Base-by-base conservation (phyloP, 1,140 invertebrate genomes). In the Scaptodrosophila lebanonensis region DNA sequence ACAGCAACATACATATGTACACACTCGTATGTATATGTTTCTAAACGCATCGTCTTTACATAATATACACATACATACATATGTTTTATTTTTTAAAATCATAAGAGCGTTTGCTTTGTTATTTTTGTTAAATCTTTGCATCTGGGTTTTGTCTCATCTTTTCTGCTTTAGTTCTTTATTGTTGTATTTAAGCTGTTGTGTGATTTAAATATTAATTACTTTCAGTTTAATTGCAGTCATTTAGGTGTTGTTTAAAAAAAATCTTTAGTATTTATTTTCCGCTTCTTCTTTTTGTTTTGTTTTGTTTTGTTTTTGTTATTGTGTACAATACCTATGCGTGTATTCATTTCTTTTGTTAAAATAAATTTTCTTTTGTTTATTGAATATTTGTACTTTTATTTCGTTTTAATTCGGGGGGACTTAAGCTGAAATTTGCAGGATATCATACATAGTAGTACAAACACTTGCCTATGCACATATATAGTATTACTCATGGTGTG, bases 351-450 rank as follows among this genome's bases (percentile, higher is more conserved):
- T 22, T 35, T 49, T 60, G 22, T 59, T 53, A 29, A 25, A 29
- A 12, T 22, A 36, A 12, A 33, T 53, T 7, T 62, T 63, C 16
- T 49, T 47, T 3, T 57, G 27, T 65, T 71, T 65, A 67, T 58
- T 72, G 70, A 83, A 82, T 79, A 84, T 84, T 84, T 84, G 82
- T 84, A 84, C 82, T 84, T 83, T 75, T 84, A 71, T 84, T 84
- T 72, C 63, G 66, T 62, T 61, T 66, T 68, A 61, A 69, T 69
- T 84, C 71, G 76, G 70, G 76, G 76, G 77, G 76, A 64, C 59
- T 59, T 56, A 79, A 73, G 73, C 75, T 66, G 68, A 75, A 60
- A 39, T 38, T 68, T 35, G 59, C 36, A 73, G 54, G 54, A 62
- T 48, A 3, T 17, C 39, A 42, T 51, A 9, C 12, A 32, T 38